phyloP scores from a whole-genome alignment of 2,797 vertebrate genomes.

The Calcarius lapponicus region DNA sequence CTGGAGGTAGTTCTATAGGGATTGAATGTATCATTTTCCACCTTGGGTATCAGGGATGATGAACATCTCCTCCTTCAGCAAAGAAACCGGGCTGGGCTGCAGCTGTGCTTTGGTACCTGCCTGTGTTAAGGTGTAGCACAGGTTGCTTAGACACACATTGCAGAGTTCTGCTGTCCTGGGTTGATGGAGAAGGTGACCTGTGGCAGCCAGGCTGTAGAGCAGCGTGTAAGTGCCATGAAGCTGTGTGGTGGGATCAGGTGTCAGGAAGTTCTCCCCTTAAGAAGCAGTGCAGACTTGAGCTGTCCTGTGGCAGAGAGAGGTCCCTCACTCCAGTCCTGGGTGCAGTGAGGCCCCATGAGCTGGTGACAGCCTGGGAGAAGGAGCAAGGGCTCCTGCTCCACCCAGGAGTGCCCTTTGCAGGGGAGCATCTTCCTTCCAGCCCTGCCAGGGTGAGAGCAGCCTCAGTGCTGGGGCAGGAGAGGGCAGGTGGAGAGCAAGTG shows the following conservation, averaged over 20 bases:
- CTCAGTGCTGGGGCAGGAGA: background rate
- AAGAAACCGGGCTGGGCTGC: background rate
- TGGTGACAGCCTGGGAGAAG: background rate
- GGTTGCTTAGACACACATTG: background rate
- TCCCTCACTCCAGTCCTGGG: background rate
- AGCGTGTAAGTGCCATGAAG: background rate
- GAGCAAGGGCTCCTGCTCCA: background rate
- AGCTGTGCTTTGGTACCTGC: background rate
- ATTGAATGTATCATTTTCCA: background rate
- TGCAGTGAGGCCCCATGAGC: accelerated
- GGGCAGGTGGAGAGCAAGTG: background rate
- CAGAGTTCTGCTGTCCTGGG: background rate
- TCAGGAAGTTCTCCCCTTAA: background rate
- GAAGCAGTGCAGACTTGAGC: background rate
- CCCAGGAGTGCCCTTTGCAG: background rate
- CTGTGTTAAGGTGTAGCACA: accelerated
- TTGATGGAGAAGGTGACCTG: background rate
- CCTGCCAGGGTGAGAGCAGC: background rate
- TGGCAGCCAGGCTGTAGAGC: background rate
- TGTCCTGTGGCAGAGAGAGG: background rate
- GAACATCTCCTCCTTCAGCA: background rate
- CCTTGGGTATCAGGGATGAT: background rate
- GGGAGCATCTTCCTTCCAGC: background rate
- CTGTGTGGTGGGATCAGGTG: background rate
- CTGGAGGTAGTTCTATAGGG: background rate